Base-by-base conservation (phyloP, 2,888 invertebrate species). In the Cheilosia urbana region DNA sequence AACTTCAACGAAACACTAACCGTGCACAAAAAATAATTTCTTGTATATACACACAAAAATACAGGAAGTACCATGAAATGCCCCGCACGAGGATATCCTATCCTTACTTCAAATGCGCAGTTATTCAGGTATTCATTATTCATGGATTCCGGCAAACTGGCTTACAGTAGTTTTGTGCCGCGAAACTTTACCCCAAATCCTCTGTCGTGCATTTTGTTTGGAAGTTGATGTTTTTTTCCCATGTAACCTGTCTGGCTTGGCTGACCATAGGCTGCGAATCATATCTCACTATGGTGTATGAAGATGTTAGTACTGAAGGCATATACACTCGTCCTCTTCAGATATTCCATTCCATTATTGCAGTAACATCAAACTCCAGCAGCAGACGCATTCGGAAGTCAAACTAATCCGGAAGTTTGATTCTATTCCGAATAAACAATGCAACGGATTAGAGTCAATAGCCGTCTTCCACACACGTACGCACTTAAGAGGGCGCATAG, bases 331-430 rank as follows among this genome's bases (percentile, higher is more conserved):
- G 2, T 1, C 4, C 42, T 27, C 68, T 34, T 11, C 11, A 66
- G 60, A 63, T 37, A 80, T 49, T 75, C 66, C 15, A 71, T 37
- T 49, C 75, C 65, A 71, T 76, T 76, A 76, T 51, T 68, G 55
- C 42, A 72, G 60, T 55, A 66, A 55, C 42, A 69, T 57, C 62
- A 69, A 63, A 37, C 30, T 15, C 40, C 17, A 17, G 9, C 19
- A 17, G 11, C 30, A 66, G 34, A 24, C 55, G 51, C 60, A 85
- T 68, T 45, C 81, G 17, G 62, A 76, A 85, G 81, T 77, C 76
- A 85, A 85, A 81, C 85, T 81, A 85, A 77, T 85, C 81, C 71
- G 71, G 72, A 85, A 85, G 85, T 81, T 81, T 85, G 85, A 85
- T 81, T 85, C 71, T 19, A 73, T 77, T 81, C 76, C 72, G 72